A percentile compares a stretch with the other conserved stretches of the same genome.
Evolutionary conservation across 2,888 invertebrate species (phyloP).

Genomic region (Ferrisia virgata): DNA sequence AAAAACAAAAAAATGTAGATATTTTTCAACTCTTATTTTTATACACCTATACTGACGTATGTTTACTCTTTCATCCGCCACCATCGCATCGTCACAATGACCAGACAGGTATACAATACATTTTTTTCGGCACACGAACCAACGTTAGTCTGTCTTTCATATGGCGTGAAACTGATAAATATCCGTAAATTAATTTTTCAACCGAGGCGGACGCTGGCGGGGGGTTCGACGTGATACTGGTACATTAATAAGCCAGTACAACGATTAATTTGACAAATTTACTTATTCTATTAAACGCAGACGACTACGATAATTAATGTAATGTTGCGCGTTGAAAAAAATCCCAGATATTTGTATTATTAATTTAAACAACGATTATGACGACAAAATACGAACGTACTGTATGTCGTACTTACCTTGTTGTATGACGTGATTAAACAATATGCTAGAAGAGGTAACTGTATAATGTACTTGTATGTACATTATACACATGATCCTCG

Average conservation of each 20-base stretch:
- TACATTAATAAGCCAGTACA: too few relatives aligned
- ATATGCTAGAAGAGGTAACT: too few relatives aligned
- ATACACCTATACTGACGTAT: not conserved
- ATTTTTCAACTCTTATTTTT: not conserved
- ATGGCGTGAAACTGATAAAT: not conserved
- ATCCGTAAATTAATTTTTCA: not conserved
- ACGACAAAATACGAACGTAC: too few relatives aligned
- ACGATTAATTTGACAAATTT: constrained; percentile 12
- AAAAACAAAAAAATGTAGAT: too few relatives aligned
- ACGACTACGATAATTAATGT: not conserved
- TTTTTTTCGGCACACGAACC: not conserved
- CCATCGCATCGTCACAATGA: too few relatives aligned
- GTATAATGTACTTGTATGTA: too few relatives aligned
- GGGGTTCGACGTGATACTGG: not conserved
- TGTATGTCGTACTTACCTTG: too few relatives aligned
- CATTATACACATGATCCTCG: too few relatives aligned
- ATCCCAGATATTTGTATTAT: not conserved
- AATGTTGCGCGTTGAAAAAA: not conserved
- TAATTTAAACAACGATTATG: too few relatives aligned
- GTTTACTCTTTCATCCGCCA: not conserved
- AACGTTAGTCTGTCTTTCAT: not conserved
- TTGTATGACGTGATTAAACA: too few relatives aligned
- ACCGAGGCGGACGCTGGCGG: not conserved
- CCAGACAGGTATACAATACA: not conserved
- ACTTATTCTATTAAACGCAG: not conserved